Evolutionary conservation across 2,888 invertebrate species (phyloP), one percentile per base, ranked within the genome.

Genomic region (Pyrocoelia pectoralis): DNA sequence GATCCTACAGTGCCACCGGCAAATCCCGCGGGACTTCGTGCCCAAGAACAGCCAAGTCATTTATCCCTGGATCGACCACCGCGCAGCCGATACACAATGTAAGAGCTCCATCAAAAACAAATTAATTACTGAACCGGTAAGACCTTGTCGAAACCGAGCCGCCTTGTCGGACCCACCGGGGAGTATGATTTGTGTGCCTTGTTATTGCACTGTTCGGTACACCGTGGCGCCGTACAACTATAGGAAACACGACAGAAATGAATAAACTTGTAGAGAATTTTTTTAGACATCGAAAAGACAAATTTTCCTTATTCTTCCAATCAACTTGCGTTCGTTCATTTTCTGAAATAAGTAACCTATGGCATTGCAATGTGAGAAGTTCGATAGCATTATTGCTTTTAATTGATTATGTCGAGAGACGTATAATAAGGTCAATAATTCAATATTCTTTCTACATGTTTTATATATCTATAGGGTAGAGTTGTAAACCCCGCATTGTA

Each of bases 21-120:
- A 51, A 59, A 65, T 68, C 79, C 77, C 79, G 67, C 61, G 76
- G 77, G 78, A 77, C 73, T 71, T 76, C 77, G 74, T 78, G 79
- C 73, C 77, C 75, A 76, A 77, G 78, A 77, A 78, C 77, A 73
- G 64, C 64, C 71, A 70, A 71, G 73, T 76, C 77, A 78, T 78
- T 78, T 79, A 76, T 77, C 77, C 76, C 70, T 52, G 71, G 72
- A 74, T 73, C 73, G 71, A 68, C 68, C 65, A 64, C 58, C 67
- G 65, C 59, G 56, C 65, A 60, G 63, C 46, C 56, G 62, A 64
- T 61, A 64, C 61, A 61, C 56, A 56, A 48, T 54, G 65, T 73
- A 70, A 71, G 73, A 74, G 76, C 77, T 77, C 77, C 76, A 79
- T 79, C 78, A 79, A 78, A 79, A 79, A 79, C 79, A 75, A 76